Conservation (phyloP, 2,113 vertebrate genomes). For the Epinephelus moara region DNA sequence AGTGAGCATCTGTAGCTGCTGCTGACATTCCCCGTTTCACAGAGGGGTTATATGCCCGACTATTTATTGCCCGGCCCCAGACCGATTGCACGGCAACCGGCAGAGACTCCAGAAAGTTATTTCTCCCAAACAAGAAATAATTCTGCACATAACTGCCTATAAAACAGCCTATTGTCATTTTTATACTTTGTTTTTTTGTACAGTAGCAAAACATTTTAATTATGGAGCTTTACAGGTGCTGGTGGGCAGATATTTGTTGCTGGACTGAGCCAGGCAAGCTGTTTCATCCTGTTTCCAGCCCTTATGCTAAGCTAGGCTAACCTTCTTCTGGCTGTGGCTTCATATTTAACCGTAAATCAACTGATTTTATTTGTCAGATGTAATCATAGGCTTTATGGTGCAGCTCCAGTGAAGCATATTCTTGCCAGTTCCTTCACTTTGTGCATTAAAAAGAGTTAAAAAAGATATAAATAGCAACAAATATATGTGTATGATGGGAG, state of each 20-base stretch:
- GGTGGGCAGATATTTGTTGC: background rate
- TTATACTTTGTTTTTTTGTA: background rate
- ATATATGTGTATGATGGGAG: too few relatives aligned
- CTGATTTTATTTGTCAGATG: too few relatives aligned
- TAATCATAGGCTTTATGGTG: too few relatives aligned
- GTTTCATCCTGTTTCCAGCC: background rate
- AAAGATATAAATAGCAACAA: too few relatives aligned
- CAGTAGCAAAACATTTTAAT: background rate
- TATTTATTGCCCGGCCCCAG: background rate
- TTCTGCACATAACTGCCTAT: background rate
- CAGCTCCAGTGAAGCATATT: too few relatives aligned
- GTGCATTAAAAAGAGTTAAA: too few relatives aligned
- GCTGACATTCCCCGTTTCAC: background rate
- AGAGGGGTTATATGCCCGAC: background rate
- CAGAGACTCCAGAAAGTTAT: background rate
- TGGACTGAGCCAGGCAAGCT: background rate
- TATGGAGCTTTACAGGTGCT: background rate
- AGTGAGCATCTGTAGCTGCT: conserved; percentile 4
- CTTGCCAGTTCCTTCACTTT: too few relatives aligned
- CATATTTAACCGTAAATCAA: background rate
- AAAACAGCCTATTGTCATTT: background rate
- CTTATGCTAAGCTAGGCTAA: background rate
- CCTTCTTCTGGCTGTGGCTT: background rate
- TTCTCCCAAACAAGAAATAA: background rate
- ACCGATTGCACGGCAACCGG: background rate